phyloP scores from a whole-genome alignment of 2,113 vertebrate genomes.

The Centropus unirufus region DNA sequence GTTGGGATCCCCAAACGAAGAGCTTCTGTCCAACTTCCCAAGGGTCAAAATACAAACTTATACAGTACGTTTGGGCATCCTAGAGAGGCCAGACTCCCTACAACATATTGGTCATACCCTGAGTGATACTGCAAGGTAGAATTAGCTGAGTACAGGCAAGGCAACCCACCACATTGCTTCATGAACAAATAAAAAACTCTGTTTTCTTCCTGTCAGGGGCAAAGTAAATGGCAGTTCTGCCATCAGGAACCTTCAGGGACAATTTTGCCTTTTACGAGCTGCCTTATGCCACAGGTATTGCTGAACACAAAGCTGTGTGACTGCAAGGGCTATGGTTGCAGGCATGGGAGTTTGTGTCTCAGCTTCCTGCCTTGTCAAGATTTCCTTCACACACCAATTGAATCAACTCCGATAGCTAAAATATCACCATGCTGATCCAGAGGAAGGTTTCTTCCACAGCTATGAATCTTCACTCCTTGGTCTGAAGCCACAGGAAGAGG shows the following conservation, averaged over 20 bases:
- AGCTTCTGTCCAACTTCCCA: background rate
- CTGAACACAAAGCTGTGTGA: background rate
- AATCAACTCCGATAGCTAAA: background rate
- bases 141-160: background rate
- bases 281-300: background rate
- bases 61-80: background rate
- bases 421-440: background rate
- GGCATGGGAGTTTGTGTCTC: background rate
- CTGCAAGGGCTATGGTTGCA: background rate
- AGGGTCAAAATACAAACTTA: background rate
- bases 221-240: background rate
- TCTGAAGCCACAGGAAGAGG: background rate
- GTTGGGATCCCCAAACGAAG: background rate
- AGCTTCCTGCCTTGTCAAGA: background rate
- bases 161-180: background rate
- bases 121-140: background rate
- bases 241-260: background rate
- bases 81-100: background rate
- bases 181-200: background rate
- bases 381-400: background rate
- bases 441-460: background rate
- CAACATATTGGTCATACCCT: background rate
- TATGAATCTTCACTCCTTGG: background rate
- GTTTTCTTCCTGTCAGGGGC: background rate
- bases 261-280: background rate